A percentile compares a stretch with the other conserved stretches of the same genome.
Conservation (phyloP, 2,113 vertebrate species). For the Pseudonaja textilis region DNA sequence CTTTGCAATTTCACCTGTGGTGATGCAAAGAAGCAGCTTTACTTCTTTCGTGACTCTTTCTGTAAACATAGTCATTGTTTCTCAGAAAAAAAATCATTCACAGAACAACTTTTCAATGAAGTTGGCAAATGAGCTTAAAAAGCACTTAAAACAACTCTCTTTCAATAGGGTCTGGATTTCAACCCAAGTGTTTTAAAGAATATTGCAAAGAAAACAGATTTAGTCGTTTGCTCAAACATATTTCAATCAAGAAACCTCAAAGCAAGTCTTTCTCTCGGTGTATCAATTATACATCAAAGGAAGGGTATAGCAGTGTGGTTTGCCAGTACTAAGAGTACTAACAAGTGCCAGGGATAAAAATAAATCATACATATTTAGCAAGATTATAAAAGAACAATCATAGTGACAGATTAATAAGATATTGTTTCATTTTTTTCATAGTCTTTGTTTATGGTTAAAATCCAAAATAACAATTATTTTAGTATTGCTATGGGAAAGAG, state of each 20-base stretch:
- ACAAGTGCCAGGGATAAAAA: slow-evolving; percentile 28
- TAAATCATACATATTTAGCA: neutral
- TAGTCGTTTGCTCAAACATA: slow-evolving; percentile 48
- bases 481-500: neutral
- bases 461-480: slow-evolving; percentile 26
- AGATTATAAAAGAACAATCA: slow-evolving; percentile 37
- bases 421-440: slow-evolving; percentile 39
- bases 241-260: slow-evolving; percentile 41
- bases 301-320: slow-evolving; percentile 16
- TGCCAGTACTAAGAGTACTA: slow-evolving; percentile 12
- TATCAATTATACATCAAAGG: slow-evolving; percentile 62
- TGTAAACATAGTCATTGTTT: slow-evolving; percentile 41
- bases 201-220: slow-evolving; percentile 38
- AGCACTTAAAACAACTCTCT: slow-evolving; percentile 40
- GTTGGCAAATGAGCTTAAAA: slow-evolving; percentile 45
- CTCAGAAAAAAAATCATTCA: slow-evolving; percentile 43
- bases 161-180: slow-evolving; percentile 35
- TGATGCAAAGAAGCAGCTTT: slow-evolving; percentile 33
- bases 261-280: slow-evolving; percentile 32
- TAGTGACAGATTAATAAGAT: slow-evolving; percentile 33
- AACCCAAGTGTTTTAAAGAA: slow-evolving; percentile 25
- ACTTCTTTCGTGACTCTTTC: slow-evolving; percentile 35
- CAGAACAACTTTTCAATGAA: slow-evolving; percentile 55
- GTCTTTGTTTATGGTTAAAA: slow-evolving; percentile 28
- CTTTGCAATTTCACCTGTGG: neutral